Base-by-base conservation (phyloP, 1,140 invertebrate species). In the Drosophila equinoxialis region DNA sequence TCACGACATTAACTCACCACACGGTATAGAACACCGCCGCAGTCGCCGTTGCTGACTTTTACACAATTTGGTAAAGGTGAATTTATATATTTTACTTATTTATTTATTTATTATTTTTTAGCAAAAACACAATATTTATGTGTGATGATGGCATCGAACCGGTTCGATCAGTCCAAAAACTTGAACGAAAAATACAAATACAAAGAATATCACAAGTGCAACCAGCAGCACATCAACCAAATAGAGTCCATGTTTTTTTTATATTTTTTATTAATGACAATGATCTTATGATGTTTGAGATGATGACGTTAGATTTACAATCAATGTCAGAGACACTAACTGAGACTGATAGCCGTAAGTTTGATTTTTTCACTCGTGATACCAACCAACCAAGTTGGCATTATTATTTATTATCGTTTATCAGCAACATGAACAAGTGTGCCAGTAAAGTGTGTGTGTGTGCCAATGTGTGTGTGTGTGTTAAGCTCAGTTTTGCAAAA, bases 61-160 rank as follows among this genome's bases (percentile, higher is more conserved):
- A 71, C 57, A 80, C 64, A 75, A 75, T 80, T 80, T 69, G 73
- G 65, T 68, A 77, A 74, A 75, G 73, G 73, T 65, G 26, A 68
- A 75, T 23, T 75, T 65, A 58, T 73, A 59, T 71, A 57, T 33
- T 41, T 30, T 30, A 30, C 30, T 30, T 60, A 30, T n/a, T 65
- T 54, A 39, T 66, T 30, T 37, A 41, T 72, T 65, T 74, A 74
- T 71, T 80, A 68, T 75, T 68, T 80, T 69, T 71, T 67, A n/a
- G 64, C 68, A 79, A 71, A 76, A 89, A 79, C 78, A 71, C 65
- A 81, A 73, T 71, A 74, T 62, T 63, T 17, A 71, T 79, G 72
- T 51, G 45, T 51, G 45, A 86, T 83, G 83, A 87, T 87, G 83
- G 74, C 84, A 87, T 83, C 73, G 68, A 74, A 87, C 83, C 83